phyloP scores from a whole-genome alignment of 2,888 invertebrate species.

The Noctuana brunneofusca region DNA sequence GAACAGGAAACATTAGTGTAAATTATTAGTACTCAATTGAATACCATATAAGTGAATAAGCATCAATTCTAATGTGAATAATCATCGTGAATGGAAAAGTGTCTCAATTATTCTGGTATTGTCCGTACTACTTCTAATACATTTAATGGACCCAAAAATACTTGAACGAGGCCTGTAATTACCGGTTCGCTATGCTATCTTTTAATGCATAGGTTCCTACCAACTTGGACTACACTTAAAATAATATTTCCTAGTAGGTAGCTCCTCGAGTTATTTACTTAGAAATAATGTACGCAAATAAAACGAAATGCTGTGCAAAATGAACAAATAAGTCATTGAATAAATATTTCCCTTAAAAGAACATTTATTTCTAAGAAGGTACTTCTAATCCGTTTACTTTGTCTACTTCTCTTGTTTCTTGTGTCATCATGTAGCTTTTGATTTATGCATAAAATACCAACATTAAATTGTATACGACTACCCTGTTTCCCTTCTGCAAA shows the following conservation, averaged over 20 bases:
- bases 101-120: constrained; percentile 22
- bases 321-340: no score
- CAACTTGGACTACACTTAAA: constrained; percentile 16
- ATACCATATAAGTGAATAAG: constrained; percentile 22
- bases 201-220: constrained; percentile 27
- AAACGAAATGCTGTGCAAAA: no score
- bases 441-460: no score
- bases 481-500: no score
- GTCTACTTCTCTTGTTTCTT: no score
- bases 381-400: no score
- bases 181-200: constrained; percentile 39
- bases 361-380: no score
- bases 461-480: no score
- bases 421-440: no score
- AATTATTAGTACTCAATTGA: constrained; percentile 15
- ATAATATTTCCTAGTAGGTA: constrained; percentile 5
- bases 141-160: constrained; percentile 24
- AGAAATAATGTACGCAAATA: no score
- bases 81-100: constrained; percentile 27
- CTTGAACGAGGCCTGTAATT: constrained; percentile 25
- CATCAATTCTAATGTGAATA: constrained; percentile 19
- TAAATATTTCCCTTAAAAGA: no score
- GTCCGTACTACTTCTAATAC: constrained; percentile 10
- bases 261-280: not conserved
- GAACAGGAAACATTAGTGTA: constrained; percentile 30